Conservation (phyloP, 92 coral and sea anemone species). For the Isaurus tuberculatus region DNA sequence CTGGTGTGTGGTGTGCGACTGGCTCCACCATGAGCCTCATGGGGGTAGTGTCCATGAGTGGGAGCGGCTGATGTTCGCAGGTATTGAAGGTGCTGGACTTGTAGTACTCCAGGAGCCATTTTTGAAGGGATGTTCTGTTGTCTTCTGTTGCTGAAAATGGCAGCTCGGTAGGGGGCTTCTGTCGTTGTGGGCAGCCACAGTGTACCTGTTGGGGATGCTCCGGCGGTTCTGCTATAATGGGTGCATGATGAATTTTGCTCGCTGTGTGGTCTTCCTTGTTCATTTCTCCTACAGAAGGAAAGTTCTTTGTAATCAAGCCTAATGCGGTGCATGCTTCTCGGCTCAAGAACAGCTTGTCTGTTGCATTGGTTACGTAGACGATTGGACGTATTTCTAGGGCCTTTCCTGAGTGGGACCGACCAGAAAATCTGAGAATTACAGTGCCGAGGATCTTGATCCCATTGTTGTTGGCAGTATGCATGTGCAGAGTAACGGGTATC, state of each 20-base stretch:
- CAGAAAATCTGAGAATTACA: not conserved
- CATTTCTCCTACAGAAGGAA: conserved; percentile 64
- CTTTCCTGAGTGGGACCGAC: conserved; percentile 19
- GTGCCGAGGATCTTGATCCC: conserved; percentile 26
- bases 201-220: not conserved
- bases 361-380: conserved; percentile 49
- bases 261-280: not conserved
- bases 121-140: too few species aligned
- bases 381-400: too few species aligned
- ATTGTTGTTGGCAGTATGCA: conserved; percentile 30
- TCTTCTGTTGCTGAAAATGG: too few species aligned
- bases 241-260: not conserved
- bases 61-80: too few species aligned
- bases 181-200: conserved; percentile 52
- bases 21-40: too few species aligned
- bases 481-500: conserved; percentile 32
- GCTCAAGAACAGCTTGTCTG: conserved; percentile 68
- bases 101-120: too few species aligned
- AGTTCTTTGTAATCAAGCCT: too few species aligned
- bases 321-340: conserved; percentile 69
- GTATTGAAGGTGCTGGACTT: too few species aligned
- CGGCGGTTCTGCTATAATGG: not conserved
- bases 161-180: conserved; percentile 49
- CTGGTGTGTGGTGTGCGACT: too few species aligned
- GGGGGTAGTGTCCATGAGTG: too few species aligned